These are phyloP conservation scores for Diabrotica undecimpunctata DNA, from an alignment of 1,140 invertebrate species.

Conservation along the genomic window DNA sequence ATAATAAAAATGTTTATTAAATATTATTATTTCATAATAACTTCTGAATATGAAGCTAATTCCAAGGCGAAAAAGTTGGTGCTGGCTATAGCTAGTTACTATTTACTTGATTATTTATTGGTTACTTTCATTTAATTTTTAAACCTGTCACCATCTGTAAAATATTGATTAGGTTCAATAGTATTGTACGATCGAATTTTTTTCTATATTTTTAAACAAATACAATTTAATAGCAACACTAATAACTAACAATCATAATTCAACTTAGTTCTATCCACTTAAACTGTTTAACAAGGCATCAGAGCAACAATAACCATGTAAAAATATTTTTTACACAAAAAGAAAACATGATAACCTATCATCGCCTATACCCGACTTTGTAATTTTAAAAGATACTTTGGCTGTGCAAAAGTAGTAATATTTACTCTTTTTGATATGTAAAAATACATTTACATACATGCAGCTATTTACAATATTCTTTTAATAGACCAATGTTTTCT, in stretches of 20 bases:
- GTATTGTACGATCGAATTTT: too few species aligned
- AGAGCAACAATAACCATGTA: conserved; percentile 22
- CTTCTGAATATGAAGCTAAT: too few species aligned
- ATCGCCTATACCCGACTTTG: not conserved
- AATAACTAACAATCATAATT: not conserved
- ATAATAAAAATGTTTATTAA: too few species aligned
- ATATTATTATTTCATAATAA: too few species aligned
- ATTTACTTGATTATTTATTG: too few species aligned
- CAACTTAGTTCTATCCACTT: conserved; percentile 13
- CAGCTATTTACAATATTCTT: conserved; percentile 37
- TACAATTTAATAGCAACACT: not conserved
- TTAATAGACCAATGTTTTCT: conserved; percentile 29
- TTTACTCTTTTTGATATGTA: conserved; percentile 37
- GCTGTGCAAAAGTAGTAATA: conserved; percentile 37
- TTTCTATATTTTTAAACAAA: too few species aligned
- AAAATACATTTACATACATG: conserved; percentile 41
- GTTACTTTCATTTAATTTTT: too few species aligned
- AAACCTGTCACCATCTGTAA: too few species aligned
- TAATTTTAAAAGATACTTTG: conserved; percentile 18
- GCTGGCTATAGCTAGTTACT: too few species aligned
- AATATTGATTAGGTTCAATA: too few species aligned
- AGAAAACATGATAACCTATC: not conserved
- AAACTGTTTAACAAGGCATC: conserved; percentile 24
- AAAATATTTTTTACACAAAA: conserved; percentile 7
- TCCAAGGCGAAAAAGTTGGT: too few species aligned